A percentile compares a stretch with the other conserved stretches of the same genome.
These are phyloP conservation scores for Diplodus puntazzo DNA, from an alignment of 2,797 vertebrate species.

Conservation along the genomic window DNA sequence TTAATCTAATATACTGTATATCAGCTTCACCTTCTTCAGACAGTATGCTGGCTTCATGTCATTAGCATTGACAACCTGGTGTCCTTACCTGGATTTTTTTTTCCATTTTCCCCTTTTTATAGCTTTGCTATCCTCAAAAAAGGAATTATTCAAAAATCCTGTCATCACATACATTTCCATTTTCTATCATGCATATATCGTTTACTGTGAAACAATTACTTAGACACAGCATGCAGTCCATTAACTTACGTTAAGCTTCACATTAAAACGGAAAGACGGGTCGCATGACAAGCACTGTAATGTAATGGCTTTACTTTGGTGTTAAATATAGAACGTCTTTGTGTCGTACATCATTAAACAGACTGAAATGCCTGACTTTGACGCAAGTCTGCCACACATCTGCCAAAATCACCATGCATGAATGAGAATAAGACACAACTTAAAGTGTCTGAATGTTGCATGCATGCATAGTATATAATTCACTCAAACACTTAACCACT, in stretches of 20 bases:
- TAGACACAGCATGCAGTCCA: conserved; percentile 79
- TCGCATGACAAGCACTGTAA: conserved; percentile 75
- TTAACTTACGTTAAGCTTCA: conserved; percentile 77
- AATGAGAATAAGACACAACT: conserved; percentile 34
- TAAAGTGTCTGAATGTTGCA: conserved; percentile 28
- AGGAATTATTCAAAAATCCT: conserved; percentile 51
- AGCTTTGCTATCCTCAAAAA: conserved; percentile 7
- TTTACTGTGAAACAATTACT: conserved; percentile 81
- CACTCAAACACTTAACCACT: conserved; percentile 29
- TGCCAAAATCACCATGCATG: conserved; percentile 53
- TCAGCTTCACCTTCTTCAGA: not conserved
- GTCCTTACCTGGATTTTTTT: not conserved
- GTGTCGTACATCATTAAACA: conserved; percentile 73
- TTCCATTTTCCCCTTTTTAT: not conserved
- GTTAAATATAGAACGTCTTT: conserved; percentile 78
- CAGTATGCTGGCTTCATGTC: not conserved
- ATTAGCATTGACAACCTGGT: not conserved
- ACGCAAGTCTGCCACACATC: conserved; percentile 37
- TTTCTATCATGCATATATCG: conserved; percentile 71
- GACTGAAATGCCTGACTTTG: conserved; percentile 54
- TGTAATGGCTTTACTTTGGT: conserved; percentile 76
- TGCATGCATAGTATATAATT: conserved; percentile 32
- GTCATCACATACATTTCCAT: conserved; percentile 54
- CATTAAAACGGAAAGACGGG: conserved; percentile 82
- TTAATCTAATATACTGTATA: not conserved